Base-by-base conservation (phyloP, 2,888 invertebrate genomes). In the Lochmaea capreae region DNA sequence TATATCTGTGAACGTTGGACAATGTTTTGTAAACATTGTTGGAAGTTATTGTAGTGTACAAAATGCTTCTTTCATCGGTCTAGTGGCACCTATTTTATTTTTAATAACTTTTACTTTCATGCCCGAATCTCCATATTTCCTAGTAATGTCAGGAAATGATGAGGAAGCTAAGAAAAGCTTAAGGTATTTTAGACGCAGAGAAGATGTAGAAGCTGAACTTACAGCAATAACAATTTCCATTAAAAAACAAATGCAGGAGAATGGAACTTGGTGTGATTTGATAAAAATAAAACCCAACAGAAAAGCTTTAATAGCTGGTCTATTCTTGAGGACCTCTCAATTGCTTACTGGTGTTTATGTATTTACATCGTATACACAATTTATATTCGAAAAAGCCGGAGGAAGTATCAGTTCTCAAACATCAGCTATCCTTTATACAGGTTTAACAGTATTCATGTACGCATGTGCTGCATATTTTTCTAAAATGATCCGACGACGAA, bases 11-110 rank as follows among this genome's bases (percentile, higher is more conserved):
- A 81, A 82, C 72, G 65, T 83, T 16, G 85, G 85, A 59, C 79
- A 83, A 59, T 80, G 83, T 49, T 16, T 80, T 22, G 80, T 83
- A 49, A 85, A 90, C 86, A 87, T 89, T 83, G 88, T 91, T 79
- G 74, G 76, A 0, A 90, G 90, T 8, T 90, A 88, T 83, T 89
- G 89, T 22, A 85, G 87, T 73, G 89, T 91, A 86, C 82, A 83
- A 77, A 85, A 85, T 43, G 86, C 91, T 76, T 90, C 90, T 67
- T 87, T 87, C 71, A 88, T 91, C 83, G 91, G 90, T 83, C 86
- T 90, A 79, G 83, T 89, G 76, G 86, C 92, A 71, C 91, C 92
- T 14, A 85, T 91, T 57, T 79, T 90, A 54, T 90, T 91, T 81
- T 84, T 91, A 33, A 67, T 90, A 22, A 85, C 89, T 18, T 90